Percentiles rank a stretch among this genome's conserved stretches.
Evolutionary conservation across 1,140 invertebrate species (phyloP).

Genomic region (Pseudomyrmex cubaensis): DNA sequence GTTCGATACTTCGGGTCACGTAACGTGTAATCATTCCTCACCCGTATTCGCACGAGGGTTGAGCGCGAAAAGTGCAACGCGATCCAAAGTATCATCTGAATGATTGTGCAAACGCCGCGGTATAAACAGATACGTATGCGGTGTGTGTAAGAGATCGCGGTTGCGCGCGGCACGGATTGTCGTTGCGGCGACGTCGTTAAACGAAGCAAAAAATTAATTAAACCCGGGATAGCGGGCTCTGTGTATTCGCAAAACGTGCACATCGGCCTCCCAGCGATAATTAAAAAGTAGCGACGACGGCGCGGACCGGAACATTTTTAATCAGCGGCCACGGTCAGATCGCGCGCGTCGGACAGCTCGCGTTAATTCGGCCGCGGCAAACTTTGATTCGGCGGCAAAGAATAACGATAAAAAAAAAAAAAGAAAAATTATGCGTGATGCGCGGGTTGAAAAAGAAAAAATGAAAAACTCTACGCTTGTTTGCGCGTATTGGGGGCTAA

Average conservation of each 20-base stretch:
- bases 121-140: constrained; percentile 24
- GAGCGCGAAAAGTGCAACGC: constrained; percentile 7
- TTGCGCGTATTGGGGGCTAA: constrained; percentile 63
- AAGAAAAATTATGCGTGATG: constrained; percentile 31
- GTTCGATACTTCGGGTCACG: constrained; percentile 10
- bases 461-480: constrained; percentile 62
- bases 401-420: constrained; percentile 8
- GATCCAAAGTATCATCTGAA: constrained; percentile 26
- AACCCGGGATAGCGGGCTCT: constrained; percentile 13
- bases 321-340: constrained; percentile 45
- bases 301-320: constrained; percentile 40
- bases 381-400: constrained; percentile 38
- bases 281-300: constrained; percentile 35
- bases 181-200: constrained; percentile 8
- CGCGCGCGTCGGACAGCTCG: constrained; percentile 10
- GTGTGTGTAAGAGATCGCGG: background rate
- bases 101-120: background rate
- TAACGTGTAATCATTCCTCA: constrained; percentile 32
- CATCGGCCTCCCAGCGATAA: constrained; percentile 30
- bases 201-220: constrained; percentile 51
- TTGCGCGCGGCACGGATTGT: constrained; percentile 7
- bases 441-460: constrained; percentile 15
- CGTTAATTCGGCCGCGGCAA: constrained; percentile 25
- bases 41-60: background rate
- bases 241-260: constrained; percentile 9